Evolutionary conservation across 2,113 vertebrate genomes (phyloP).

Genomic region (Odontesthes bonariensis): DNA sequence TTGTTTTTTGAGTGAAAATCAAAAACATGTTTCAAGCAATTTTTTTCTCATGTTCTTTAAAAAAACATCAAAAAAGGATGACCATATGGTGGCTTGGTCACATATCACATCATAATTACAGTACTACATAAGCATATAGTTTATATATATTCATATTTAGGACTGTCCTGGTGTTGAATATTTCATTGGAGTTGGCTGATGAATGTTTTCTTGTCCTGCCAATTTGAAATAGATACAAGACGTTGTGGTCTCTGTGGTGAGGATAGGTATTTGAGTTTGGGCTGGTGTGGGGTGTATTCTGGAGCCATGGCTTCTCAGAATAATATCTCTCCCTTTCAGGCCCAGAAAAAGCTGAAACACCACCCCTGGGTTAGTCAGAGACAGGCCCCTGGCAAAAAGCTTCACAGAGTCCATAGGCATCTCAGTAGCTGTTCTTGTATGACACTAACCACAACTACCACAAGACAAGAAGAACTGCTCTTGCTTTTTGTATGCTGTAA

Average conservation of each 20-base stretch:
- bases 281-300: conserved; percentile 34
- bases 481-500: conserved; percentile 52
- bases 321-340: conserved; percentile 63
- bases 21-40: conserved; percentile 33
- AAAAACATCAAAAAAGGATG: conserved; percentile 12
- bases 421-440: conserved; percentile 72
- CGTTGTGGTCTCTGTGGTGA: conserved; percentile 66
- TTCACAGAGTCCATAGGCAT: conserved; percentile 54
- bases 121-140: conserved; percentile 26
- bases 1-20: conserved; percentile 34
- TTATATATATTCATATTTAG: conserved; percentile 53
- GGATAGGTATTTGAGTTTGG: conserved; percentile 46
- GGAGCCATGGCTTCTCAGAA: conserved; percentile 51
- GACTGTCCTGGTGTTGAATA: conserved; percentile 64
- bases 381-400: conserved; percentile 66
- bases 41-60: conserved; percentile 32
- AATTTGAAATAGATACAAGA: conserved; percentile 65
- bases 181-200: conserved; percentile 62
- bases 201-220: conserved; percentile 58
- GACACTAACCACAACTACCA: conserved; percentile 75
- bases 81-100: conserved; percentile 49
- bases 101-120: conserved; percentile 57
- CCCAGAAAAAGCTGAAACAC: conserved; percentile 70
- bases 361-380: conserved; percentile 57
- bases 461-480: conserved; percentile 64